These are phyloP conservation scores for Tragulus kanchil DNA, from an alignment of 2,113 vertebrate species.

Conservation along the genomic window DNA sequence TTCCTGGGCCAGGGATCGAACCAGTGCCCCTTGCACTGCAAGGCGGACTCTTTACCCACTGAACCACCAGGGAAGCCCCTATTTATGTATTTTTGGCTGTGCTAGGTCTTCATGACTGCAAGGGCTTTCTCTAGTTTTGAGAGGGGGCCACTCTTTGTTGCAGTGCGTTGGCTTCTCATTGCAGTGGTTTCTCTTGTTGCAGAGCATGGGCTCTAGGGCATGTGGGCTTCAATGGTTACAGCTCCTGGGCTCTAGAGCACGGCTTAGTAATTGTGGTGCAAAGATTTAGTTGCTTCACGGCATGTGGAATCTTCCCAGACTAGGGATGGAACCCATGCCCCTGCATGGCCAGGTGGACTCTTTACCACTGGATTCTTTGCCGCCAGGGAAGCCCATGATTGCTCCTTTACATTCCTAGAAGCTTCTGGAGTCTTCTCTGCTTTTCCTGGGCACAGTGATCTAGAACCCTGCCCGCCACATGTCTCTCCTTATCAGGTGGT, in stretches of 20 bases:
- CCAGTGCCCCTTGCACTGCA: no score
- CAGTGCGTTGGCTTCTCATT: neutral
- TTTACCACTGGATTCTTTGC: neutral
- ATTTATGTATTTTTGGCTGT: neutral
- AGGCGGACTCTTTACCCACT: no score
- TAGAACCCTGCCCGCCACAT: neutral
- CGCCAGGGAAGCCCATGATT: neutral
- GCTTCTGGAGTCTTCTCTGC: constrained; percentile 14
- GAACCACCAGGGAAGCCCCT: no score
- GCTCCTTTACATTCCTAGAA: constrained; percentile 36
- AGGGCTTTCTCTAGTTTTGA: neutral
- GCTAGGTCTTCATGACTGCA: neutral
- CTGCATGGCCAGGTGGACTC: neutral
- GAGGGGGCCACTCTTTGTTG: neutral
- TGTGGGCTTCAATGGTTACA: neutral
- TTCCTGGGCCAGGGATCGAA: no score
- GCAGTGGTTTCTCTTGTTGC: neutral
- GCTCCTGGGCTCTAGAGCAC: neutral
- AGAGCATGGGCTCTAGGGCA: neutral
- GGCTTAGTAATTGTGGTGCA: neutral
- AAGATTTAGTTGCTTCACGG: neutral
- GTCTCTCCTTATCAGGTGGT: neutral
- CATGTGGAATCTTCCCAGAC: neutral
- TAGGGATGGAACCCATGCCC: neutral
- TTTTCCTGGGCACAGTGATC: neutral